Conservation (phyloP, 1,140 invertebrate species). For the Bombus confusus region DNA sequence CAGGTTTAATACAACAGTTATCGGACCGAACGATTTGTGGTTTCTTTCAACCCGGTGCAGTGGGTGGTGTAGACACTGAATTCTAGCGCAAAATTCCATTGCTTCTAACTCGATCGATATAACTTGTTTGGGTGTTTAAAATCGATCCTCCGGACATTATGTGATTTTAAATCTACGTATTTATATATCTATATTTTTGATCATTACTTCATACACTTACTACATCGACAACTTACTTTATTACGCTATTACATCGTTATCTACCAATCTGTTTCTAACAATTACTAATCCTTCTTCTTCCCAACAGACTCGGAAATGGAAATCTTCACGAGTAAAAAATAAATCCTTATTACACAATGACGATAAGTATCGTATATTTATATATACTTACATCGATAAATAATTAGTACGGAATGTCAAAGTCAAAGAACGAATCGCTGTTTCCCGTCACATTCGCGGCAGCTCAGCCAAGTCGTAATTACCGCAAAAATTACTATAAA, state of each 20-base stretch:
- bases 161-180: neutral
- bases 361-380: too few relatives aligned
- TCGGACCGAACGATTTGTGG: neutral
- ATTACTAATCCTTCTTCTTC: neutral
- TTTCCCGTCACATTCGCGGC: neutral
- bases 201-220: neutral
- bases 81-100: neutral
- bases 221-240: neutral
- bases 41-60: neutral
- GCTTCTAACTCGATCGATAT: too few relatives aligned
- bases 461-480: neutral
- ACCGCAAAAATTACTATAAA: neutral
- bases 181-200: neutral
- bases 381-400: neutral
- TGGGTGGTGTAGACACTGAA: too few relatives aligned
- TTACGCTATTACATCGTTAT: neutral
- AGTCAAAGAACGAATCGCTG: neutral
- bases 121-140: too few relatives aligned
- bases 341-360: neutral
- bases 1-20: slow-evolving; percentile 24
- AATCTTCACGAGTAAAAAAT: neutral
- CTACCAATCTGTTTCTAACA: neutral
- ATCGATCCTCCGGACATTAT: neutral
- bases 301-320: neutral
- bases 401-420: neutral